Evolutionary conservation across 1,140 invertebrate genomes (phyloP), one percentile per base, ranked within the genome.

Genomic region (Pseudomyrmex sp.): DNA sequence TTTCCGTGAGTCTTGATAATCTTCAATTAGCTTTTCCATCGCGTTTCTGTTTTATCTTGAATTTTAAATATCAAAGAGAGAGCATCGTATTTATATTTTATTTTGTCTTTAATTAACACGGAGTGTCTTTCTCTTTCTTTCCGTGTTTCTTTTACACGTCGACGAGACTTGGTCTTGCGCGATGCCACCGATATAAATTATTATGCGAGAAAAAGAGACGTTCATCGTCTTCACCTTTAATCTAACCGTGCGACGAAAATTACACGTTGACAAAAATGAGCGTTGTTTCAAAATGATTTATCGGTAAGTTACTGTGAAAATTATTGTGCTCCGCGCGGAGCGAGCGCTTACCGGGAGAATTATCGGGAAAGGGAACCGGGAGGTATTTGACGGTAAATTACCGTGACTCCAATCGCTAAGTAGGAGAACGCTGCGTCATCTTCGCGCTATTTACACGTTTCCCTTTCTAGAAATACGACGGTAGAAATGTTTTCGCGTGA

Each of bases 401-500:
- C 76, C 46, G 66, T 50, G 76, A 80, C 66, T 80, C 23, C 54
- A 54, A 80, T 72, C 65, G 56, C 76, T 70, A 80, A 80, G 66
- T 80, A 80, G 66, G 46, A 80, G 76, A 59, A 65, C 66, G 66
- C 54, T 44, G 66, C 66, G 76, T 80, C 76, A 70, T 80, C 76
- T 66, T 50, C 56, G 76, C 76, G 76, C 76, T 80, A 80, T 80
- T 80, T 80, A 70, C 76, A 59, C 76, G 66, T 66, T 80, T 70
- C 76, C 76, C 76, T 80, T 72, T 80, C 76, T 72, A 44, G 82
- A 61, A 74, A 75, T 63, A 85, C 83, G 83, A 82, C 68, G 74
- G 76, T 80, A 80, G 58, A 88, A 88, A 88, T 87, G 87, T 85
- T 88, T 83, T 88, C 87, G 87, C 87, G 87, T 88, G 86, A 88